phyloP scores from a whole-genome alignment of 2,888 invertebrate genomes.

The Zonitis immaculata region DNA sequence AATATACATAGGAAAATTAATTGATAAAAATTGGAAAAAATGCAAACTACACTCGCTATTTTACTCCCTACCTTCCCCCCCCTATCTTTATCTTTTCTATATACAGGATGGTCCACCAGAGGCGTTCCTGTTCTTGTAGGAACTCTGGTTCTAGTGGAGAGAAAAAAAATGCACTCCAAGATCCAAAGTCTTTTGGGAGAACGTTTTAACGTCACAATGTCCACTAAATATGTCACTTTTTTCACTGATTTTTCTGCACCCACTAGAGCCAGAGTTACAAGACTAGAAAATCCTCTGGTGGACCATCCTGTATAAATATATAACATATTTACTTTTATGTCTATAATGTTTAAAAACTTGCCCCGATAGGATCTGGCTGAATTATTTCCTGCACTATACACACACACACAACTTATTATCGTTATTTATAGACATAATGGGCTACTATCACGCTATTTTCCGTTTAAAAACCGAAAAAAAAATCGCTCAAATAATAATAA shows the following conservation, averaged over 20 bases:
- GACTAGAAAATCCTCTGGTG: too few species aligned
- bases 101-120: too few species aligned
- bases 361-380: conserved; percentile 33
- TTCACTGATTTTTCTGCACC: too few species aligned
- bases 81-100: conserved; percentile 3
- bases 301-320: too few species aligned
- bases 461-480: conserved; percentile 28
- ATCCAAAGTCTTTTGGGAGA: too few species aligned
- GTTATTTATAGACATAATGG: conserved; percentile 37
- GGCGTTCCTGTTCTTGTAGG: too few species aligned
- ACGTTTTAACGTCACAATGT: too few species aligned
- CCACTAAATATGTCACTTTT: too few species aligned
- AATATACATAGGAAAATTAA: neutral
- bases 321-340: conserved; percentile 5
- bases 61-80: neutral
- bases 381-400: conserved; percentile 37
- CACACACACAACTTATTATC: conserved; percentile 38
- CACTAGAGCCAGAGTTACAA: too few species aligned
- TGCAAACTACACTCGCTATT: neutral
- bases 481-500: neutral
- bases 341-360: conserved; percentile 25
- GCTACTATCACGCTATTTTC: conserved; percentile 39
- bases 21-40: neutral
- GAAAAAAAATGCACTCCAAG: too few species aligned
- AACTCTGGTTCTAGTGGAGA: too few species aligned